Evolutionary conservation across 2,797 vertebrate species (phyloP).

Genomic region (Pagetopsis macropterus): DNA sequence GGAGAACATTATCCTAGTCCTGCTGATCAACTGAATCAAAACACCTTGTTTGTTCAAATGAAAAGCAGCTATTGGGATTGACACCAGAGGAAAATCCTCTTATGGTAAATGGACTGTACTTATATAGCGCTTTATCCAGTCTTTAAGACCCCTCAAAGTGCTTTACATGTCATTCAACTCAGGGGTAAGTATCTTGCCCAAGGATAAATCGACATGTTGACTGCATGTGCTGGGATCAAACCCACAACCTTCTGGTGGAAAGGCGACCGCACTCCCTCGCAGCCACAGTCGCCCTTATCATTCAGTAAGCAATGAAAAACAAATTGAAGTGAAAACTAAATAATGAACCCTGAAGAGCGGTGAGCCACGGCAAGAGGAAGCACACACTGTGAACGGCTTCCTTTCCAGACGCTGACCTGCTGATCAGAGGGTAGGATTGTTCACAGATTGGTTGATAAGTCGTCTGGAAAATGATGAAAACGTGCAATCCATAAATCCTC

Average conservation of each 20-base stretch:
- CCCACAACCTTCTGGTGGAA: too few relatives aligned
- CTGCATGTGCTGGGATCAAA: too few relatives aligned
- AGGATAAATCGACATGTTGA: too few relatives aligned
- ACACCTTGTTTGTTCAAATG: not conserved
- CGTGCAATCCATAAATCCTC: too few relatives aligned
- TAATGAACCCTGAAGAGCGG: not conserved
- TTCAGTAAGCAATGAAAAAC: not conserved
- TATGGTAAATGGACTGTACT: not conserved
- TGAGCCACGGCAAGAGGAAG: not conserved
- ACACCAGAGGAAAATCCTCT: slow-evolving; percentile 5
- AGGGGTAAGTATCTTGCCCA: too few relatives aligned
- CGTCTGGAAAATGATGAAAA: too few relatives aligned
- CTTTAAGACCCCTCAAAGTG: too few relatives aligned
- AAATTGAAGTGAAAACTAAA: not conserved
- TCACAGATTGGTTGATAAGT: not conserved
- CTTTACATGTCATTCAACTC: too few relatives aligned
- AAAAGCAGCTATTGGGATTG: not conserved
- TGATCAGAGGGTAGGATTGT: not conserved
- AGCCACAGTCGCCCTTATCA: not conserved
- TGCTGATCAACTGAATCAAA: not conserved
- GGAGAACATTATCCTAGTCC: not conserved
- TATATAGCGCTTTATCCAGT: too few relatives aligned
- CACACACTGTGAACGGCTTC: not conserved
- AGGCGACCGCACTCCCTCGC: too few relatives aligned
- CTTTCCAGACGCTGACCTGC: not conserved